Evolutionary conservation across 1,140 invertebrate species (phyloP).

Genomic region (Drosophila pseudoobscura): DNA sequence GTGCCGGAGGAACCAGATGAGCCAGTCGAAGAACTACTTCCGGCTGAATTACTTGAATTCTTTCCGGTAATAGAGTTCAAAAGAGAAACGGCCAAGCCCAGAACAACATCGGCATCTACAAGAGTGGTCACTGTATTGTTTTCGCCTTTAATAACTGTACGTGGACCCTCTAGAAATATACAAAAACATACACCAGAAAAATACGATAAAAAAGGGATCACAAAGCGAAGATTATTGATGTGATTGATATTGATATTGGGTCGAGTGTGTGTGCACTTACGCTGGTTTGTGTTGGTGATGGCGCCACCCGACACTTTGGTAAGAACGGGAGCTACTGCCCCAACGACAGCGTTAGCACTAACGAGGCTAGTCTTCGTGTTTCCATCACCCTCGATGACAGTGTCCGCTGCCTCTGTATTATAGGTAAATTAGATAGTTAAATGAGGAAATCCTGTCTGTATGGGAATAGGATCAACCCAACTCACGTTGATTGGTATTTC

Average conservation of each 20-base stretch:
- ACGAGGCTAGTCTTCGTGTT: not conserved
- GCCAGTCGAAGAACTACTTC: not conserved
- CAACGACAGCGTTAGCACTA: too few species aligned
- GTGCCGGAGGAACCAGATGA: not conserved
- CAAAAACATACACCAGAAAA: too few species aligned
- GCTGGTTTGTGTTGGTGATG: not conserved
- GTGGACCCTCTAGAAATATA: not conserved
- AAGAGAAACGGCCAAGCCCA: not conserved
- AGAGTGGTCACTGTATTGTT: not conserved
- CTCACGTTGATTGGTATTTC: too few species aligned
- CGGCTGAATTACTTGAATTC: not conserved
- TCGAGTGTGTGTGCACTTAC: slow-evolving; percentile 3
- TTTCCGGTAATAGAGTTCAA: not conserved
- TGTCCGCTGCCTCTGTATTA: too few species aligned
- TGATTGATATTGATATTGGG: too few species aligned
- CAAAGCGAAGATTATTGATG: too few species aligned
- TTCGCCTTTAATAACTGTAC: slow-evolving; percentile 4
- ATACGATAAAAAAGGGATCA: not conserved
- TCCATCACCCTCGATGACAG: too few species aligned
- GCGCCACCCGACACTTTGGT: too few species aligned
- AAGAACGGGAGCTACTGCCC: too few species aligned
- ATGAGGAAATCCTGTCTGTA: too few species aligned
- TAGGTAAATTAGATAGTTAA: too few species aligned
- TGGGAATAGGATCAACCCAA: too few species aligned
- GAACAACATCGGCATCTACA: not conserved